Evolutionary conservation across 2,797 vertebrate species (phyloP), one percentile per base, ranked within the genome.

Genomic region (Chelonia mydas): DNA sequence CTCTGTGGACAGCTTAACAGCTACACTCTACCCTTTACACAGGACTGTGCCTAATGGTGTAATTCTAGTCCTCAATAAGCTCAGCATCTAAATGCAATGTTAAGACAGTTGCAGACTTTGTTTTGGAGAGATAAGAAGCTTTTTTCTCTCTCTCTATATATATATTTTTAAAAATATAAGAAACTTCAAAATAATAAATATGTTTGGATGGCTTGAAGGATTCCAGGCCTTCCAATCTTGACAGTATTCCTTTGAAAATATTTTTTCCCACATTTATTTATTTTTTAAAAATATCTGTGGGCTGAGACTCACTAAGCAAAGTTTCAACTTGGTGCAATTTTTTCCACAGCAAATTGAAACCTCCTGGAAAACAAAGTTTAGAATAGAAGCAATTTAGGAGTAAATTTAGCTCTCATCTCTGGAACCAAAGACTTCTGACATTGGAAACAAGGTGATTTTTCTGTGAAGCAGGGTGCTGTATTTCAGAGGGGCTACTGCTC

Each of bases 201-300:
- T 74, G 25, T 41, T 41, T 74, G 19, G 37, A 10, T 11, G 10
- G 23, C 3, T 74, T 37, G 68, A 74, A 80, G 93, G 55, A 79
- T 28, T 50, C 4, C 81, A 83, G 37, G 6, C 57, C 23, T 55
- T 37, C 47, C 28, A 83, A 23, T 54, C n/a, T 17, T 21, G 88
- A 83, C 3, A 81, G 37, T 3, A 3, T 91, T 28, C 8, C 88
- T 86, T 78, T 84, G 54, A 17, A 88, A 86, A 54, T 77, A 80
- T 61, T 93, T 61, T 83, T 81, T 31, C 80, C 84, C 68, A 33
- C 2, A 84, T 92, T 59, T 55, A 5, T 86, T 91, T 84, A 47
- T 81, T 83, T 86, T 84, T 80, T 37, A 65, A 78, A 37, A 2
- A 9, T 81, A 74, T 11, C 25, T 45, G 45, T 85, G 88, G 68